A percentile compares a stretch with the other conserved stretches of the same genome.
Evolutionary conservation across 1,140 invertebrate genomes (phyloP).

Genomic region (Bombus cullumanus): DNA sequence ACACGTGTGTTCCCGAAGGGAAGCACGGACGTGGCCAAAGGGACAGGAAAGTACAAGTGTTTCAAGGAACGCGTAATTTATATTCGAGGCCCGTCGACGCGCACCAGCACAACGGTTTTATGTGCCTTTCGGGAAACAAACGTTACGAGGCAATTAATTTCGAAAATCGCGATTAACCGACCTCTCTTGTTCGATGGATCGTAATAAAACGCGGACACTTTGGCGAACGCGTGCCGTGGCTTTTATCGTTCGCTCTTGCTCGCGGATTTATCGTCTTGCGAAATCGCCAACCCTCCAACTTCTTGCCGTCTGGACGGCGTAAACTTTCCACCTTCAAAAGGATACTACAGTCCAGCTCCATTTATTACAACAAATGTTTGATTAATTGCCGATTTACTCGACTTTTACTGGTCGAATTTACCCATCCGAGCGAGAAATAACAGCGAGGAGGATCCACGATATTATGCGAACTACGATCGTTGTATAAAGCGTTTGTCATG

Average conservation of each 20-base stretch:
- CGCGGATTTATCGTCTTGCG: slow-evolving; percentile 27
- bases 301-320: neutral
- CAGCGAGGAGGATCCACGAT: too few species aligned
- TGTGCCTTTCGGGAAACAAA: slow-evolving; percentile 71
- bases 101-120: slow-evolving; percentile 59
- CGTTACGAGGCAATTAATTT: slow-evolving; percentile 71
- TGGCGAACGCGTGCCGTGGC: neutral
- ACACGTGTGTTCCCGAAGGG: slow-evolving; percentile 58
- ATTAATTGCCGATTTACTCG: too few species aligned
- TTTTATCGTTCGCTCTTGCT: slow-evolving; percentile 7
- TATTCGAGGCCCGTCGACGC: slow-evolving; percentile 65
- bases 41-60: slow-evolving; percentile 64
- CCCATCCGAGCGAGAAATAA: too few species aligned
- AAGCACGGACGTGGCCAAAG: slow-evolving; percentile 53
- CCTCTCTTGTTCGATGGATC: neutral
- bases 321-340: neutral
- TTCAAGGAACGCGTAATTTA: slow-evolving; percentile 72
- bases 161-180: slow-evolving; percentile 59
- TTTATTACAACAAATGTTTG: too few species aligned
- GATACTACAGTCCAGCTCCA: too few species aligned
- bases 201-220: slow-evolving; percentile 33
- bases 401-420: too few species aligned
- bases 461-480: too few species aligned
- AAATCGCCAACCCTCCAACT: neutral
- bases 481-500: too few species aligned